A percentile compares a stretch with the other conserved stretches of the same genome.
phyloP scores from a whole-genome alignment of 2,113 vertebrate genomes.

The Turnix velox region DNA sequence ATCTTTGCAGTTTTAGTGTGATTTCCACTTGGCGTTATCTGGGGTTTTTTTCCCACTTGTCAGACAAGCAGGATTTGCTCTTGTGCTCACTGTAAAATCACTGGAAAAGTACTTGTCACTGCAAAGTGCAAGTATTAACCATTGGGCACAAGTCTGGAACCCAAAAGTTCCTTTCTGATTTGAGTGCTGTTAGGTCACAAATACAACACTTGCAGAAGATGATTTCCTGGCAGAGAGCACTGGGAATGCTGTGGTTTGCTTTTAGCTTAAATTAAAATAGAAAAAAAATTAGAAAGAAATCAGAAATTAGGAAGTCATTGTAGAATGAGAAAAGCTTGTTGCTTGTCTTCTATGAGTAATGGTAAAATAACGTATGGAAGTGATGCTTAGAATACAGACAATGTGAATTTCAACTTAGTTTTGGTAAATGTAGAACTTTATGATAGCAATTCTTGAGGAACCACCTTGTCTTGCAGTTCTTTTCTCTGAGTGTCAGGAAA shows the following conservation, averaged over 20 bases:
- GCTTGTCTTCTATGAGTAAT: not conserved
- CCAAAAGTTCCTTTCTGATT: conserved; percentile 29
- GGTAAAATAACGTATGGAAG: not conserved
- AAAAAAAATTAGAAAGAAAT: conserved; percentile 32
- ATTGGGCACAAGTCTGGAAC: conserved; percentile 28
- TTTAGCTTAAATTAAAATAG: conserved; percentile 30
- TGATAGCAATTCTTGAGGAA: conserved; percentile 22
- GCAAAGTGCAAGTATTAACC: conserved; percentile 26
- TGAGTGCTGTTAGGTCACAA: not conserved
- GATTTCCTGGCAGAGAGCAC: conserved; percentile 8
- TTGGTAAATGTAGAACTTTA: not conserved
- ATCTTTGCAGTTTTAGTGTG: not conserved
- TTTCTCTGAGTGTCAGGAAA: not conserved
- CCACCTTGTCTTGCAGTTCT: not conserved
- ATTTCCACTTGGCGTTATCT: not conserved
- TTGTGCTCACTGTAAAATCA: not conserved
- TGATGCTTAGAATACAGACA: not conserved
- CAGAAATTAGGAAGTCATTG: conserved; percentile 17
- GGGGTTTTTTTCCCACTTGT: not conserved
- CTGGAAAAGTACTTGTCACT: conserved; percentile 12
- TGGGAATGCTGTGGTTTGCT: not conserved
- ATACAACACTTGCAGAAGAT: conserved; percentile 33
- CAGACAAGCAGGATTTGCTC: conserved; percentile 1
- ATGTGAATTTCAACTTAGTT: not conserved
- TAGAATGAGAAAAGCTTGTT: not conserved